These are phyloP conservation scores for Anoplopoma fimbria DNA, from an alignment of 2,113 vertebrate genomes.

Conservation along the genomic window DNA sequence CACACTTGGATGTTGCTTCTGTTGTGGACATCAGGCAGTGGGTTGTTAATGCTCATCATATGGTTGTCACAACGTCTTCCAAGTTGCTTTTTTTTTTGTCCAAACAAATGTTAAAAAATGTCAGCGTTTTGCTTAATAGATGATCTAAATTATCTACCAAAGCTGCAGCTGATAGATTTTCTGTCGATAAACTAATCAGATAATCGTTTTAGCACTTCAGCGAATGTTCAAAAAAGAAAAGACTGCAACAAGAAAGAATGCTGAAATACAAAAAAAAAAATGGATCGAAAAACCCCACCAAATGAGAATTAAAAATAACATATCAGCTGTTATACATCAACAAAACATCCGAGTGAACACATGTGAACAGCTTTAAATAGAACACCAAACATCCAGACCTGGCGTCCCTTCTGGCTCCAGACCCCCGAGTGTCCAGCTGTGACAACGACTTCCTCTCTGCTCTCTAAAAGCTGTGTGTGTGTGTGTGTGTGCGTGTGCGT, in stretches of 20 bases:
- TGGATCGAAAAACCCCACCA: too few relatives aligned
- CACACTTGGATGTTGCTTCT: not conserved
- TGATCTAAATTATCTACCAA: too few relatives aligned
- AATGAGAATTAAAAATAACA: too few relatives aligned
- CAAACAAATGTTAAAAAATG: too few relatives aligned
- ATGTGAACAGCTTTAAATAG: not conserved
- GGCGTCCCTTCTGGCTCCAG: conserved; percentile 2
- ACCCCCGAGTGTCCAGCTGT: conserved; percentile 18
- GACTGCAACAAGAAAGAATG: too few relatives aligned
- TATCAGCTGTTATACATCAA: not conserved
- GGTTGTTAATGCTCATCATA: not conserved
- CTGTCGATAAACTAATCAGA: too few relatives aligned
- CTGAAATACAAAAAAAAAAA: too few relatives aligned
- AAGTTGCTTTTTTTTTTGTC: too few relatives aligned
- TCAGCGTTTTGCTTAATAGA: not conserved
- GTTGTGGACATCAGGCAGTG: not conserved
- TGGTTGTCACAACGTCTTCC: too few relatives aligned
- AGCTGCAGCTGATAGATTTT: too few relatives aligned
- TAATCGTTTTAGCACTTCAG: too few relatives aligned
- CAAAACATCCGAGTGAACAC: not conserved
- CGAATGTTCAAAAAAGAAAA: too few relatives aligned
- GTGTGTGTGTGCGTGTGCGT: not conserved
- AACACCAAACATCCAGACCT: not conserved
- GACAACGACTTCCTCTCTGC: conserved; percentile 27
- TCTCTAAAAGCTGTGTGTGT: not conserved